A percentile compares a stretch with the other conserved stretches of the same genome.
Conservation (phyloP, 2,888 invertebrate species). For the Platycnemis pennipes region DNA sequence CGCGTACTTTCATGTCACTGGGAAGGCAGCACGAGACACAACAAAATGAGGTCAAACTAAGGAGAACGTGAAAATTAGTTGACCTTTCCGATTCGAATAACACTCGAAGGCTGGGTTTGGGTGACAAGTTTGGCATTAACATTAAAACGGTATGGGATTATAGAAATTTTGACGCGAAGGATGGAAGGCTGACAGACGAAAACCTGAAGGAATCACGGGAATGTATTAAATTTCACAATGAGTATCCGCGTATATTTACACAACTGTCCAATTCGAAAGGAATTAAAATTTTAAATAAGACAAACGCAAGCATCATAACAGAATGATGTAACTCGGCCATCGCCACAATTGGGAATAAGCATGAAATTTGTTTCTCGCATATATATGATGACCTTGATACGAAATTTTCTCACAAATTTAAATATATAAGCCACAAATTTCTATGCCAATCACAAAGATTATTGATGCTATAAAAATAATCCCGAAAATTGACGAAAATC, state of each 20-base stretch:
- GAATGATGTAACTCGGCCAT: conserved; percentile 1
- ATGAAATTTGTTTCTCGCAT: too few species aligned
- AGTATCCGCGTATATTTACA: background rate
- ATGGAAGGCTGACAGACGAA: background rate
- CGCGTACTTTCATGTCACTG: background rate
- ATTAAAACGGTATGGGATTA: background rate
- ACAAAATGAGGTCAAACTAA: background rate
- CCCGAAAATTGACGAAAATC: too few species aligned
- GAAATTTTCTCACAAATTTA: too few species aligned
- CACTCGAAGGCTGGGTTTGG: background rate
- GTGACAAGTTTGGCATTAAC: background rate
- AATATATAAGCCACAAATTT: too few species aligned
- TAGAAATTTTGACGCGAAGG: background rate
- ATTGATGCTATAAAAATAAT: too few species aligned
- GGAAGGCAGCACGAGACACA: background rate
- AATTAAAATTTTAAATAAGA: background rate
- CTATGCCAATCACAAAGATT: too few species aligned
- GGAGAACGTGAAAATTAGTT: background rate
- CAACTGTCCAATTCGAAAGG: background rate
- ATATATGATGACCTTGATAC: too few species aligned
- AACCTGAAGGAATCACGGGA: background rate
- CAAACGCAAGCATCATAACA: background rate
- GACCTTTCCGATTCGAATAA: background rate
- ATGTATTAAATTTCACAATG: background rate
- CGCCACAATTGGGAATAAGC: too few species aligned